phyloP scores from a whole-genome alignment of 2,797 vertebrate species.

The Streptopelia turtur region DNA sequence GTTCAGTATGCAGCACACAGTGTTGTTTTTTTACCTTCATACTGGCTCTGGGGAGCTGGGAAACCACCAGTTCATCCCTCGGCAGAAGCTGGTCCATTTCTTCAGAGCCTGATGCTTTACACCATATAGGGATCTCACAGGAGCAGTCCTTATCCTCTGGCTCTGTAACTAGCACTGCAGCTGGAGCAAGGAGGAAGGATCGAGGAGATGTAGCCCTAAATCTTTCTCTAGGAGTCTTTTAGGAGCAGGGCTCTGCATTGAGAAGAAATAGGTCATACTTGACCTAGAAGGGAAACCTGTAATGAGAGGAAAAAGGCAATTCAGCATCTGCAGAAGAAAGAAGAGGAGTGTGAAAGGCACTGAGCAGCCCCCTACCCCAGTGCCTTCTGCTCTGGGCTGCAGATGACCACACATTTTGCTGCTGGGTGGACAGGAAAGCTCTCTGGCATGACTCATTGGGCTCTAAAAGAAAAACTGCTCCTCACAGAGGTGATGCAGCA shows the following conservation, averaged over 20 bases:
- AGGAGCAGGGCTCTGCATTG: accelerated
- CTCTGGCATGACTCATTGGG: neutral
- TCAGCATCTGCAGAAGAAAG: neutral
- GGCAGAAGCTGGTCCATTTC: neutral
- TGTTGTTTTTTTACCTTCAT: neutral
- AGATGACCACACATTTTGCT: neutral
- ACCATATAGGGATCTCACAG: neutral
- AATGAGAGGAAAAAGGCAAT: neutral
- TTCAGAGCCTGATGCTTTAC: neutral
- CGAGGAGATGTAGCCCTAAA: neutral
- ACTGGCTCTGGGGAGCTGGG: neutral
- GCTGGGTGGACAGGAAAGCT: neutral
- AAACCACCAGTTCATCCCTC: neutral
- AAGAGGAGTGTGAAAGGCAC: neutral
- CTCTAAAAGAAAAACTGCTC: neutral
- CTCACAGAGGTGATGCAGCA: neutral
- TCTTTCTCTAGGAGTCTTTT: neutral
- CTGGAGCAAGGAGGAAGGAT: no score
- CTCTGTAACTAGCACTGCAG: neutral
- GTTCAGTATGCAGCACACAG: neutral
- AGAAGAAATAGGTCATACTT: neutral
- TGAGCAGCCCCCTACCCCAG: neutral
- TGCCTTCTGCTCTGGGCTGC: accelerated
- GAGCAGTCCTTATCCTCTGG: neutral
- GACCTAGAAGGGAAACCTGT: neutral